Evolutionary conservation across 2,797 vertebrate species (phyloP).

Genomic region (Hypotaenidia okinawae): DNA sequence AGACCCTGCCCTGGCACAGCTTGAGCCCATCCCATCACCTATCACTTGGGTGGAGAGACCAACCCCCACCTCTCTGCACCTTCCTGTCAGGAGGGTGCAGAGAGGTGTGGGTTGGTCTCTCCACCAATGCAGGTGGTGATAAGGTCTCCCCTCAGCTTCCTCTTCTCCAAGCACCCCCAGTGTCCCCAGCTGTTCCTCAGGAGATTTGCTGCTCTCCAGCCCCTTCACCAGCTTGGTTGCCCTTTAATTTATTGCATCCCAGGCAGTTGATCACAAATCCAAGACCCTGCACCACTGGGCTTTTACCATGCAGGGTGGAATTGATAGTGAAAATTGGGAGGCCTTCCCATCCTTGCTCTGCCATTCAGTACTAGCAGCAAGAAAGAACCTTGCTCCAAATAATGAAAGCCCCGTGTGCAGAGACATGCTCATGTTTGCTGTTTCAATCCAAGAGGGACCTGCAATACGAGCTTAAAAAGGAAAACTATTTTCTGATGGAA

Average conservation of each 20-base stretch:
- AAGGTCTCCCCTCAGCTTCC: too few relatives aligned
- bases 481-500: slow-evolving; percentile 11
- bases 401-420: background rate
- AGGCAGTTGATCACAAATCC: background rate
- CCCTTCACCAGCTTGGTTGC: too few relatives aligned
- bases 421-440: background rate
- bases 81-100: too few relatives aligned
- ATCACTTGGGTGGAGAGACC: too few relatives aligned
- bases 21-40: too few relatives aligned
- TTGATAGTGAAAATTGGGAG: background rate
- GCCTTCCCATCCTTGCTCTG: background rate
- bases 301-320: background rate
- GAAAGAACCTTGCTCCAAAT: background rate
- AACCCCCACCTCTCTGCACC: too few relatives aligned
- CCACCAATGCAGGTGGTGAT: too few relatives aligned
- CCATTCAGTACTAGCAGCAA: background rate
- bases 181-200: too few relatives aligned
- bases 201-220: too few relatives aligned
- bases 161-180: too few relatives aligned
- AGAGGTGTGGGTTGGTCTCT: too few relatives aligned
- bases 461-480: slow-evolving; percentile 1
- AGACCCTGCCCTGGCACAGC: too few relatives aligned
- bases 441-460: slow-evolving; percentile 10
- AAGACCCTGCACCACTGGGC: background rate
- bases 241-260: background rate